These are phyloP conservation scores for Megastigmus dorsalis DNA, from an alignment of 2,888 invertebrate species.

Conservation along the genomic window DNA sequence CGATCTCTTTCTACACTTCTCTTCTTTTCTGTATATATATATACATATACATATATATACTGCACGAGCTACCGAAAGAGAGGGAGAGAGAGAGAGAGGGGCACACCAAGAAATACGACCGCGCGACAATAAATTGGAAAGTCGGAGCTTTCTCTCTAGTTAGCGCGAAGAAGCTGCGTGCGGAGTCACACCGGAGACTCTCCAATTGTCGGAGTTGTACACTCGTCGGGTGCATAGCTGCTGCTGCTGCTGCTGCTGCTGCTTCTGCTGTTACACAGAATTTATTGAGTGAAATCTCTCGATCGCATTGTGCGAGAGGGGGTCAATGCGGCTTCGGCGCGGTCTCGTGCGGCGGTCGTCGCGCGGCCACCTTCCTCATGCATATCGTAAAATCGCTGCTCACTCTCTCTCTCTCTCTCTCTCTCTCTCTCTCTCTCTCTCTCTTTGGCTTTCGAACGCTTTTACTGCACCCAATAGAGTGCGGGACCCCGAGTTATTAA, in stretches of 20 bases:
- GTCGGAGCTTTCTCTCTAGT: constrained; percentile 22
- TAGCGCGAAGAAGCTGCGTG: not conserved
- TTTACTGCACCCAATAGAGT: not conserved
- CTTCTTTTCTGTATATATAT: too few relatives aligned
- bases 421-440: not conserved
- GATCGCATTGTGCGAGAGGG: constrained; percentile 29
- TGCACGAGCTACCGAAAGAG: not conserved
- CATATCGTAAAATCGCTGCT: constrained; percentile 4
- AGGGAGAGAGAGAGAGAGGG: not conserved
- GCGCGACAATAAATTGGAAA: constrained; percentile 41
- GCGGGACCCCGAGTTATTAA: not conserved
- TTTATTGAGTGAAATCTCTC: constrained; percentile 53
- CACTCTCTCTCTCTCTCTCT: not conserved
- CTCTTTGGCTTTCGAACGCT: not conserved
- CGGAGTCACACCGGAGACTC: too few relatives aligned
- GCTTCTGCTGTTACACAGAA: not conserved
- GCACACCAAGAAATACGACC: constrained; percentile 25
- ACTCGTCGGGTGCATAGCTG: too few relatives aligned
- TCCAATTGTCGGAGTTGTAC: too few relatives aligned
- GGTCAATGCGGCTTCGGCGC: too few relatives aligned
- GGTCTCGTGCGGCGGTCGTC: constrained; percentile 41
- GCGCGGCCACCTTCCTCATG: constrained; percentile 30
- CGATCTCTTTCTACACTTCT: too few relatives aligned
- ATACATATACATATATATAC: too few relatives aligned
- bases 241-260: not conserved